phyloP scores from a whole-genome alignment of 2,888 invertebrate genomes.

The Notodonta ziczac region DNA sequence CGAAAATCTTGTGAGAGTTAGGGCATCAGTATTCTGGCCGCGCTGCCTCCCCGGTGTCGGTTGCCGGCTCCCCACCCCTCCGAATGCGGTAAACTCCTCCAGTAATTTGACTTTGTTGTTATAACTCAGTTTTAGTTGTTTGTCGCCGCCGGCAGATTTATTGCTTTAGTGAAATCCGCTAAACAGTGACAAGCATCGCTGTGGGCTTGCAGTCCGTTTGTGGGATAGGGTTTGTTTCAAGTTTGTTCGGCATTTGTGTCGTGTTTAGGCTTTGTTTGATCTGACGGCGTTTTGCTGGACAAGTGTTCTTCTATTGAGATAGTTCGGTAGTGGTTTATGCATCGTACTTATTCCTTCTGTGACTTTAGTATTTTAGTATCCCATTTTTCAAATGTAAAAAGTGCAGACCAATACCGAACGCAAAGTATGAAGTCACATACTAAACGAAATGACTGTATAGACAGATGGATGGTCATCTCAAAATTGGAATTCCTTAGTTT shows the following conservation, averaged over 20 bases:
- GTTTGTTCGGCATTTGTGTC: not conserved
- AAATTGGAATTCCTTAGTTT: too few relatives aligned
- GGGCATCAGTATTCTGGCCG: conserved; percentile 78
- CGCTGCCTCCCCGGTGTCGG: conserved; percentile 71
- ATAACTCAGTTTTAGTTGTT: conserved; percentile 83
- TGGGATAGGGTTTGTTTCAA: conserved; percentile 10
- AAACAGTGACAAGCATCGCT: conserved; percentile 57
- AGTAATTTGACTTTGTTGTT: conserved; percentile 84
- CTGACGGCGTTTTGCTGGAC: not conserved
- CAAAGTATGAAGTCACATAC: too few relatives aligned
- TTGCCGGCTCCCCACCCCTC: conserved; percentile 56
- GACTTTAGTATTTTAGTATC: too few relatives aligned
- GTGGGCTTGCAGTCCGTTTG: conserved; percentile 24
- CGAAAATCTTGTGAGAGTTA: conserved; percentile 83
- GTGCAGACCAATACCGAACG: too few relatives aligned
- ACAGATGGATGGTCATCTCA: too few relatives aligned
- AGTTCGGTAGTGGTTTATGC: too few relatives aligned
- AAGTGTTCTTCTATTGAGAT: too few relatives aligned
- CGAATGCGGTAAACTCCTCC: conserved; percentile 79
- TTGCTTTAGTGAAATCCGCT: conserved; percentile 75
- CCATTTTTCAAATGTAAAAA: too few relatives aligned
- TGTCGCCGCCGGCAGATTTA: conserved; percentile 80
- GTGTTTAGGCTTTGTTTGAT: not conserved
- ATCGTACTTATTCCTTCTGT: too few relatives aligned
- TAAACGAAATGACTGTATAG: too few relatives aligned